A percentile compares a stretch with the other conserved stretches of the same genome.
phyloP scores from a whole-genome alignment of 2,797 vertebrate species.

The Macroramphosus scolopax region DNA sequence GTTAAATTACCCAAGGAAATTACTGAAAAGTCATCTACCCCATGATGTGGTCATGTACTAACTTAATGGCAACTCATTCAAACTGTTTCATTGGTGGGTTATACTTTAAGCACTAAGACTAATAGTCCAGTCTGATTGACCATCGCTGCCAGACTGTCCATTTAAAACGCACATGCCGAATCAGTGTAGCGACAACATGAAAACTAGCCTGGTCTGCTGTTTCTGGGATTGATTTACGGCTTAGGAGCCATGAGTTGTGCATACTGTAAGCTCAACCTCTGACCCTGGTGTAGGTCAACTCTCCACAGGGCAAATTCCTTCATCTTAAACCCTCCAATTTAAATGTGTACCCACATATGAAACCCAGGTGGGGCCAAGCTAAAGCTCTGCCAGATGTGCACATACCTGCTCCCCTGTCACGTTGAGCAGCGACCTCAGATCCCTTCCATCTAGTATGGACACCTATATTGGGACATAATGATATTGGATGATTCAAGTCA shows the following conservation, averaged over 20 bases:
- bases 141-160: not conserved
- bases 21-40: not conserved
- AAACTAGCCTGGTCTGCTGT: slow-evolving; percentile 7
- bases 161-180: slow-evolving; percentile 29
- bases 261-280: slow-evolving; percentile 49
- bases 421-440: slow-evolving; percentile 83
- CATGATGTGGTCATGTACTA: too few species aligned
- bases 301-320: slow-evolving; percentile 52
- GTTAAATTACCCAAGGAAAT: not conserved
- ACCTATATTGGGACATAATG: slow-evolving; percentile 68
- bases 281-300: slow-evolving; percentile 36
- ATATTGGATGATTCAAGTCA: too few species aligned
- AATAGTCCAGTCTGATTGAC: not conserved
- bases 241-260: slow-evolving; percentile 28
- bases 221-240: slow-evolving; percentile 46
- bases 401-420: slow-evolving; percentile 87
- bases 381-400: slow-evolving; percentile 26
- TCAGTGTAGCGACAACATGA: slow-evolving; percentile 8
- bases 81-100: not conserved
- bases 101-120: slow-evolving; percentile 14
- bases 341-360: slow-evolving; percentile 30
- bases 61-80: too few species aligned
- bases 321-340: slow-evolving; percentile 18
- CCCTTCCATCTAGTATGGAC: slow-evolving; percentile 82
- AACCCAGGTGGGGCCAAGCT: slow-evolving; percentile 2